Evolutionary conservation across 92 coral and sea anemone genomes (phyloP).

Genomic region (Pocillopora meandrina): DNA sequence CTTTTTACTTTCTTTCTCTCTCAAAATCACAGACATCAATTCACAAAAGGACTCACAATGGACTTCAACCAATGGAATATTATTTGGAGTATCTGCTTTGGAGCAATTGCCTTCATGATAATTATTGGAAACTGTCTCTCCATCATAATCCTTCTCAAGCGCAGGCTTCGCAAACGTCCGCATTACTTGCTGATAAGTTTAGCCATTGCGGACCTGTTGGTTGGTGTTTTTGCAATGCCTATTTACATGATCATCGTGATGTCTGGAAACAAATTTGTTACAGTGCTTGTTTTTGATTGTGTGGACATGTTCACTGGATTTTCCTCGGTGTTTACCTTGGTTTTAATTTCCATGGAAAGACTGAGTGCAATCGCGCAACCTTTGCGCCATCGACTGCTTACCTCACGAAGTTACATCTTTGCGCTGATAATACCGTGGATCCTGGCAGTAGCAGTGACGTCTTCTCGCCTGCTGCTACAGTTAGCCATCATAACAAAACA

Average conservation of each 20-base stretch:
- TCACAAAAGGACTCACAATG: background rate
- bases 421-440: constrained; percentile 60
- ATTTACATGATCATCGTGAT: constrained; percentile 32
- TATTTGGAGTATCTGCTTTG: constrained; percentile 58
- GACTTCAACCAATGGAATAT: constrained; percentile 28
- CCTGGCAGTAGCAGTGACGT: constrained; percentile 17
- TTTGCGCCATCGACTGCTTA: constrained; percentile 50
- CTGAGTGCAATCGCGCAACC: constrained; percentile 60
- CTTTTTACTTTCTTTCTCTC: no score
- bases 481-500: constrained; percentile 1
- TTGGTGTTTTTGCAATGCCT: constrained; percentile 62
- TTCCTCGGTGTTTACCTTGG: constrained; percentile 61
- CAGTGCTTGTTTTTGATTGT: constrained; percentile 23
- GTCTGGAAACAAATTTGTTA: constrained; percentile 6
- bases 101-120: constrained; percentile 53
- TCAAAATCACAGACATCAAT: background rate
- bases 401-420: constrained; percentile 16
- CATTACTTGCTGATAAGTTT: constrained; percentile 66
- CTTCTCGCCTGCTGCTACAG: constrained; percentile 23
- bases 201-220: constrained; percentile 67
- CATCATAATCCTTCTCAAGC: constrained; percentile 41
- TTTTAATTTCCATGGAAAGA: constrained; percentile 63
- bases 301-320: constrained; percentile 69
- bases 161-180: constrained; percentile 64
- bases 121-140: constrained; percentile 55